phyloP scores from a whole-genome alignment of 1,140 invertebrate genomes.

The Lamellibrachia luymesi region DNA sequence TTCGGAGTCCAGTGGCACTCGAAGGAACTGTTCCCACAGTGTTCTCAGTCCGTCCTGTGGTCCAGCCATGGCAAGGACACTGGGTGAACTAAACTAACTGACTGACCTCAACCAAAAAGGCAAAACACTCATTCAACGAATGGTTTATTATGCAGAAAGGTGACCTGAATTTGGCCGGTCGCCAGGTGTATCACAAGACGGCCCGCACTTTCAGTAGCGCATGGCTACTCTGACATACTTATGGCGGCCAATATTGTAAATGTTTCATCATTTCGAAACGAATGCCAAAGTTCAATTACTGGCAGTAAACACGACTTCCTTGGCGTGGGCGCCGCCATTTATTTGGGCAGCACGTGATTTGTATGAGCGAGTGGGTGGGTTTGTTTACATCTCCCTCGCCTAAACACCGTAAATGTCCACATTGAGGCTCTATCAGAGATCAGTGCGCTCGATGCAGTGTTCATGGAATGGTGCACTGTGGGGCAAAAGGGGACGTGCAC shows the following conservation, averaged over 20 bases:
- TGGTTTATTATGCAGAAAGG: background rate
- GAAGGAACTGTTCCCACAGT: background rate
- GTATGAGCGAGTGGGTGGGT: background rate
- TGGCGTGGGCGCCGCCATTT: background rate
- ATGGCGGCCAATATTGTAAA: background rate
- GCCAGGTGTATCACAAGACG: background rate
- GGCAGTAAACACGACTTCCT: background rate
- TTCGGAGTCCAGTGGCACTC: background rate
- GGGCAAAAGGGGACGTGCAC: too few species aligned
- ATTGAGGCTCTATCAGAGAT: background rate
- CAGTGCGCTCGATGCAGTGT: too few species aligned
- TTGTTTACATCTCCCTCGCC: background rate
- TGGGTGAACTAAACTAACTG: background rate
- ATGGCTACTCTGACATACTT: background rate
- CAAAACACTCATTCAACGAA: background rate
- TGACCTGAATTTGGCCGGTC: constrained; percentile 3
- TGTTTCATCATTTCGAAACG: background rate
- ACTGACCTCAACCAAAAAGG: too few species aligned
- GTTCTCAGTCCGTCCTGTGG: background rate
- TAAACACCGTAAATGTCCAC: background rate
- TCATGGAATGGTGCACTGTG: too few species aligned
- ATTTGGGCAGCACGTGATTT: background rate
- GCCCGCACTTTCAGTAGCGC: background rate
- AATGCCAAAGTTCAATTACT: background rate
- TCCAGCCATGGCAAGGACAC: background rate